These are phyloP conservation scores for Ooceraea biroi DNA, from an alignment of 1,140 invertebrate species.

Conservation along the genomic window DNA sequence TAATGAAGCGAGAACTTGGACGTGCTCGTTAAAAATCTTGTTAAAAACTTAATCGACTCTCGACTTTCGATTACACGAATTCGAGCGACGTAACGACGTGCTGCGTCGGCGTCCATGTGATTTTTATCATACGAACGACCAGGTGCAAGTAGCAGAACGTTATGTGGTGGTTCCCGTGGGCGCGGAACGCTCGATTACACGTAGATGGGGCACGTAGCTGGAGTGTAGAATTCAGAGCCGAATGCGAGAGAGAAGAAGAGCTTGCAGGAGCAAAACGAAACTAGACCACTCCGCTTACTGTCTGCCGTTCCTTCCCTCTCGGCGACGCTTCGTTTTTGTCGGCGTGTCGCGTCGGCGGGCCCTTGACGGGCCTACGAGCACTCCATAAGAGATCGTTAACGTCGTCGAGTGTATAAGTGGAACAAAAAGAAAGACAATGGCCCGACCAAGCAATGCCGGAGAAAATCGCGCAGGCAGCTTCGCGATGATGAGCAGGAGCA, in stretches of 20 bases:
- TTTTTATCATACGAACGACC: not conserved
- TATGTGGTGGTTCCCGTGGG: not conserved
- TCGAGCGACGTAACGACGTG: too few relatives aligned
- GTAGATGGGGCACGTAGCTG: not conserved
- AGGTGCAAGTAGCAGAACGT: not conserved
- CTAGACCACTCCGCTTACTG: conserved; percentile 64
- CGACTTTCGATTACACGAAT: too few relatives aligned
- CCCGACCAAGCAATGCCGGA: conserved; percentile 12
- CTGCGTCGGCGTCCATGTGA: too few relatives aligned
- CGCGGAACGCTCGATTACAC: not conserved
- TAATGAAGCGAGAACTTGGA: not conserved
- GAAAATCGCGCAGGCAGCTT: conserved; percentile 6
- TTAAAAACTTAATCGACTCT: too few relatives aligned
- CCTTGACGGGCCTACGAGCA: conserved; percentile 57
- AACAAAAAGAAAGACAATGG: conserved; percentile 25
- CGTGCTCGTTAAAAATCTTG: not conserved
- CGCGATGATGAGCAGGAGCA: not conserved
- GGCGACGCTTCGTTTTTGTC: conserved; percentile 48
- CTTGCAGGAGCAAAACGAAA: conserved; percentile 53
- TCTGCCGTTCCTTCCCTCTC: conserved; percentile 54
- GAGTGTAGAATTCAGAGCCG: not conserved
- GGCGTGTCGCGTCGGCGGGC: conserved; percentile 41
- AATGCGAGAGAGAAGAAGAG: not conserved
- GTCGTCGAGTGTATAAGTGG: conserved; percentile 52
- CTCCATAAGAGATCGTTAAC: conserved; percentile 70